Conservation (phyloP, 1,140 invertebrate genomes). For the Scylla paramamosain region DNA sequence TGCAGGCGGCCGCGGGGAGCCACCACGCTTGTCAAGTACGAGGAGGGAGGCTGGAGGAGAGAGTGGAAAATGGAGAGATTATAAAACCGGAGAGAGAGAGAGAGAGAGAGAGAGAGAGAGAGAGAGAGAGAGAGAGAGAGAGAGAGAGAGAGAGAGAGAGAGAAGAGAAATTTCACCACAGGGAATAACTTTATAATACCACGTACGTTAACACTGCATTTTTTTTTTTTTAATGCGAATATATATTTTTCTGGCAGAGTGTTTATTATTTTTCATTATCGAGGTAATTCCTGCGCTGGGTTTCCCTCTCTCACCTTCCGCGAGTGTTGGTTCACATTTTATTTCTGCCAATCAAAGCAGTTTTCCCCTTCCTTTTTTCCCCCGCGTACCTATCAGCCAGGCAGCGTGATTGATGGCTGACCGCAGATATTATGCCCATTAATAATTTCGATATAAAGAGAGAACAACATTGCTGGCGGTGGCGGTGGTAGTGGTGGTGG, state of each 20-base stretch:
- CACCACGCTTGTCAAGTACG: not conserved
- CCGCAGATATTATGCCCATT: not conserved
- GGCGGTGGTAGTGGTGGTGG: constrained; percentile 1
- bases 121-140: not conserved
- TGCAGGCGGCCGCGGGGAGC: not conserved
- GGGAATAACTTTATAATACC: too few species aligned
- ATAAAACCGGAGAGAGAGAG: too few species aligned
- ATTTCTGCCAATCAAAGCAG: constrained; percentile 2
- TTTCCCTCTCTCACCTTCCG: not conserved
- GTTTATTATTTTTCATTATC: too few species aligned
- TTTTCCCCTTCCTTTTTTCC: not conserved
- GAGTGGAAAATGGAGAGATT: too few species aligned
- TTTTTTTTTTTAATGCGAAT: too few species aligned
- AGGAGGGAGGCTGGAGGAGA: not conserved
- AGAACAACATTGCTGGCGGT: not conserved
- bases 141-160: not conserved
- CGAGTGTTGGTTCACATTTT: not conserved
- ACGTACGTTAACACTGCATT: too few species aligned
- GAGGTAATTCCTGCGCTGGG: not conserved
- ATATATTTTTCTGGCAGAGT: too few species aligned
- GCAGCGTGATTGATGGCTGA: not conserved
- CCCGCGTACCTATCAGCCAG: not conserved
- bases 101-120: not conserved
- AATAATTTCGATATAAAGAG: constrained; percentile 24
- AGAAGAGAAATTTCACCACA: not conserved